phyloP scores from a whole-genome alignment of 2,888 invertebrate genomes.

The Hololepta plana region DNA sequence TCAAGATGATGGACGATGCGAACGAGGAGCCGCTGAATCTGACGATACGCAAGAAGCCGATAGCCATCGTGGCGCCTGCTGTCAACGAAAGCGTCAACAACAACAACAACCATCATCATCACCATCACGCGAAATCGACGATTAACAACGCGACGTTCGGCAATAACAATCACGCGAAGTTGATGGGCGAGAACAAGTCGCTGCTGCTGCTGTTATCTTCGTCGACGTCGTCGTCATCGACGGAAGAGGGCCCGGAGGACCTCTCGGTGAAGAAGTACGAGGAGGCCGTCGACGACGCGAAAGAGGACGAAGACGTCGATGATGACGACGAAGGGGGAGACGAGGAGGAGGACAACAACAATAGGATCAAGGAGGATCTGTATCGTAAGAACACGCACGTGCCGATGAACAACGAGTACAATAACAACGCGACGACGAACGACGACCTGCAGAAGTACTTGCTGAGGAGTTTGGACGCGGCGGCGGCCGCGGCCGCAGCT shows the following conservation, averaged over 20 bases:
- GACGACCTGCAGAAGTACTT: constrained; percentile 8
- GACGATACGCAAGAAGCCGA: constrained; percentile 31
- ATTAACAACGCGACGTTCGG: constrained; percentile 10
- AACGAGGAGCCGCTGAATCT: constrained; percentile 31
- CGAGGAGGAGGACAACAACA: constrained; percentile 8
- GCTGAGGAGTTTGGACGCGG: constrained; percentile 2
- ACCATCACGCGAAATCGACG: constrained; percentile 6
- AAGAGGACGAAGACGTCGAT: constrained; percentile 7
- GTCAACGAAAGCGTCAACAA: constrained; percentile 7
- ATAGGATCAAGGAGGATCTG: constrained; percentile 7
- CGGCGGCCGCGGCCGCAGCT: constrained; percentile 2
- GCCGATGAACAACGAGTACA: constrained; percentile 6
- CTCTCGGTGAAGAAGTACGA: constrained; percentile 19
- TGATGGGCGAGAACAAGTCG: no score
- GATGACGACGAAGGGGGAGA: constrained; percentile 7
- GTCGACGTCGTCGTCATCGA: no score
- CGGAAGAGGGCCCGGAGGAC: constrained; percentile 28
- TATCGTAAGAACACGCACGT: no score
- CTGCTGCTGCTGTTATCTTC: no score
- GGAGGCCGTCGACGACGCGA: constrained; percentile 7
- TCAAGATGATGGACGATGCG: no score
- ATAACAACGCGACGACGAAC: constrained; percentile 8
- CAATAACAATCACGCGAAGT: no score
- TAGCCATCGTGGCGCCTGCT: constrained; percentile 36
- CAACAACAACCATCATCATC: constrained; percentile 12